These are phyloP conservation scores for Nycticryphes semicollaris DNA, from an alignment of 2,113 vertebrate genomes.

Conservation along the genomic window DNA sequence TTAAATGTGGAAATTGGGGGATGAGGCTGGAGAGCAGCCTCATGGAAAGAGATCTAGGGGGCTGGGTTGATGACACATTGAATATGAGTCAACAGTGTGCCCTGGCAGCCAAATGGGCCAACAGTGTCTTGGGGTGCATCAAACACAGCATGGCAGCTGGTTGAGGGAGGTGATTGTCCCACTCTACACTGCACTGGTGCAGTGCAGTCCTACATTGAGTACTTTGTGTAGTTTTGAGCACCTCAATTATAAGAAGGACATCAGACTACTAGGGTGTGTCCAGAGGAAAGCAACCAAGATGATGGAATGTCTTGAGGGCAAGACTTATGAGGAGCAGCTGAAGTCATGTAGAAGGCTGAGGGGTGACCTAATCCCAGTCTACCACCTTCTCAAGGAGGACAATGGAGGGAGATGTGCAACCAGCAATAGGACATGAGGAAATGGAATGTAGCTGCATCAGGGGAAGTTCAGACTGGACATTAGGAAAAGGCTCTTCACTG, in stretches of 20 bases:
- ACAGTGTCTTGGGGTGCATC: not conserved
- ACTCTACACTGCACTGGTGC: fast-evolving
- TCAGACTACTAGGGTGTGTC: not conserved
- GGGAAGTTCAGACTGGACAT: too few relatives aligned
- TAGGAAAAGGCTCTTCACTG: not conserved
- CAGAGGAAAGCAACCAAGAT: not conserved
- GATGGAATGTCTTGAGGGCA: not conserved
- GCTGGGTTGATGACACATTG: not conserved
- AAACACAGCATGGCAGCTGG: not conserved
- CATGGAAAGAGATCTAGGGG: fast-evolving
- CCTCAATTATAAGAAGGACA: not conserved
- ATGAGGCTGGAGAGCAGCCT: not conserved
- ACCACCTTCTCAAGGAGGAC: not conserved
- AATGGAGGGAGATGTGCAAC: not conserved
- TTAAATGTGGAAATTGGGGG: not conserved
- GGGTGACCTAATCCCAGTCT: too few relatives aligned
- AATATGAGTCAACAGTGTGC: not conserved
- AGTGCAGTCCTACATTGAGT: fast-evolving
- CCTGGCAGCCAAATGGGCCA: not conserved
- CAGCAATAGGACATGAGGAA: not conserved
- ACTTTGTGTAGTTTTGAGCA: not conserved
- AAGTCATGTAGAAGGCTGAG: not conserved
- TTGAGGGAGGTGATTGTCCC: fast-evolving
- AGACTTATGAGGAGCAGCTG: fast-evolving
- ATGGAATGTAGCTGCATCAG: not conserved